Conservation (phyloP, 2,888 invertebrate species). For the Cheilosia variabilis region DNA sequence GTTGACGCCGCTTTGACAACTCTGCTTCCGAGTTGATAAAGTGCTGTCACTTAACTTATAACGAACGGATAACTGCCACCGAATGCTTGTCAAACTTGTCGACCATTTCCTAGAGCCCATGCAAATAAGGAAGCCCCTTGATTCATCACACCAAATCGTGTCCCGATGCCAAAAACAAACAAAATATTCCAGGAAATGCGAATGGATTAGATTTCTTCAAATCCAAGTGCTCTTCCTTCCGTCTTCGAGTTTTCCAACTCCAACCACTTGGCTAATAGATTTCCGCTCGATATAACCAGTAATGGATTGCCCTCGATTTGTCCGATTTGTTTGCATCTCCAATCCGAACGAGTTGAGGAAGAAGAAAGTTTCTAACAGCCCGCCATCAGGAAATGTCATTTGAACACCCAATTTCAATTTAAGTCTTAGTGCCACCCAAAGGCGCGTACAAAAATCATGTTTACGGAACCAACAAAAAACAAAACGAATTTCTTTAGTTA, state of each 20-base stretch:
- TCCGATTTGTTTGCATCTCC: constrained; percentile 10
- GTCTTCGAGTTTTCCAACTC: constrained; percentile 1
- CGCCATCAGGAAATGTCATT: constrained; percentile 40
- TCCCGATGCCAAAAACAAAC: neutral
- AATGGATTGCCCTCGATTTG: constrained; percentile 41
- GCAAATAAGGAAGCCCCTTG: neutral
- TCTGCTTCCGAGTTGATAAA: too few relatives aligned
- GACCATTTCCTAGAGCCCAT: too few relatives aligned
- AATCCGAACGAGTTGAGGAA: constrained; percentile 47
- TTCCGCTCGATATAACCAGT: constrained; percentile 29
- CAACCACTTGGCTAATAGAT: constrained; percentile 4
- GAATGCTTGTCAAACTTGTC: too few relatives aligned
- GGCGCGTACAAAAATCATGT: constrained; percentile 14
- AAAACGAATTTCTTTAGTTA: constrained; percentile 14
- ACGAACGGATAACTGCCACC: too few relatives aligned
- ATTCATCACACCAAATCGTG: neutral
- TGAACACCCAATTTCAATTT: constrained; percentile 41
- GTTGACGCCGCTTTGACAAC: too few relatives aligned
- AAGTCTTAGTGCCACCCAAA: constrained; percentile 21
- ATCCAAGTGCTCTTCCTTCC: constrained; percentile 10
- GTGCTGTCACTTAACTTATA: too few relatives aligned
- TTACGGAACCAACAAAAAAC: constrained; percentile 20
- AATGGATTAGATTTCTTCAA: neutral
- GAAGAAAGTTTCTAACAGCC: neutral
- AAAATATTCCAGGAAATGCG: constrained; percentile 6